These are phyloP conservation scores for Liparis tanakae DNA, from an alignment of 2,797 vertebrate species.

Conservation along the genomic window DNA sequence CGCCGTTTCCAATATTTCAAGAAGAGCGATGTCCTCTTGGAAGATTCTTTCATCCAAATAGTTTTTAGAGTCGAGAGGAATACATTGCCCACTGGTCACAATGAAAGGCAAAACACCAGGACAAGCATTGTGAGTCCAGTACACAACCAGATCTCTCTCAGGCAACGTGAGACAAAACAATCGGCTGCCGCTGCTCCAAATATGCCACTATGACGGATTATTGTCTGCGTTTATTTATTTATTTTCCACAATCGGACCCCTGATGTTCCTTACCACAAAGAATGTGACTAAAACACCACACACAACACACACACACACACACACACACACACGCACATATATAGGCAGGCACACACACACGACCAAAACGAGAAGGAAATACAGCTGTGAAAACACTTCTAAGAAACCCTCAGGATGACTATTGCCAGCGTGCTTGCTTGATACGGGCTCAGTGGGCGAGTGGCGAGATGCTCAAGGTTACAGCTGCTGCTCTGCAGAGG, in stretches of 20 bases:
- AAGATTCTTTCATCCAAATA: neutral
- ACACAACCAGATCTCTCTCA: neutral
- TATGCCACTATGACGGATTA: neutral
- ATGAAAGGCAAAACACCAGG: neutral
- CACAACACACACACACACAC: too few relatives aligned
- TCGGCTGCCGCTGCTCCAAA: neutral
- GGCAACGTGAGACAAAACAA: neutral
- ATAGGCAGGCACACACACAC: too few relatives aligned
- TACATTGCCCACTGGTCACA: neutral
- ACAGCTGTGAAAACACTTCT: conserved; percentile 47
- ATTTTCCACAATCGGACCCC: neutral
- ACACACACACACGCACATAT: too few relatives aligned
- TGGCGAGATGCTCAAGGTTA: conserved; percentile 25
- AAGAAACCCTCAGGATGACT: conserved; percentile 28
- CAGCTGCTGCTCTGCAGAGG: neutral
- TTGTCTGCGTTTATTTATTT: conserved; percentile 8
- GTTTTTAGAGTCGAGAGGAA: neutral
- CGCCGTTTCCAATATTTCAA: neutral
- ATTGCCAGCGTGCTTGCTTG: conserved; percentile 29
- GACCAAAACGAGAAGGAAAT: conserved; percentile 5
- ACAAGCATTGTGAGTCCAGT: neutral
- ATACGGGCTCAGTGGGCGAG: conserved; percentile 20
- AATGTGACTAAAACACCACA: neutral
- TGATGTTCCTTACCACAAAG: conserved; percentile 11
- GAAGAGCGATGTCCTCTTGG: neutral